phyloP scores from a whole-genome alignment of 2,113 vertebrate species.

The Callaeas wilsoni region DNA sequence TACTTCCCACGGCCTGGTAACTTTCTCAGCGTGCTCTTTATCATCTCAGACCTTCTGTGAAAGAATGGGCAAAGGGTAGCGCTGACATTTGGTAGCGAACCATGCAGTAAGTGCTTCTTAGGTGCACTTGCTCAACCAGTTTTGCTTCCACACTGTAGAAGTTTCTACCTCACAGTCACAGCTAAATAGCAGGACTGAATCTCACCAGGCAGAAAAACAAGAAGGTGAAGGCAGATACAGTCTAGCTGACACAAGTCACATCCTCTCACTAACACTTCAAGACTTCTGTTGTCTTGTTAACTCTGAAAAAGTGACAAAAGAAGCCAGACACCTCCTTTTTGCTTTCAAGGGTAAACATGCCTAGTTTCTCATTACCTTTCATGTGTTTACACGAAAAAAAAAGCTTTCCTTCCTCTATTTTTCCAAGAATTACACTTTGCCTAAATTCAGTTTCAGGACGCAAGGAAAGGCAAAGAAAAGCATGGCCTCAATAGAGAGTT shows the following conservation, averaged over 20 bases:
- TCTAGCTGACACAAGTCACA: background rate
- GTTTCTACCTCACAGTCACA: background rate
- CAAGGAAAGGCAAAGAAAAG: background rate
- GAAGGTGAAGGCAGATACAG: background rate
- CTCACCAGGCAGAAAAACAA: background rate
- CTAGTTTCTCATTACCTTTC: background rate
- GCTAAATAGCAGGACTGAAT: background rate
- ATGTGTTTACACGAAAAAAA: background rate
- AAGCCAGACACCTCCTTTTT: rapidly evolving
- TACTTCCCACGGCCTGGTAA: background rate
- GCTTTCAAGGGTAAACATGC: background rate
- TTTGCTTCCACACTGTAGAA: background rate
- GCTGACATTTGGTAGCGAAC: background rate
- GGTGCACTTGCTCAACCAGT: background rate
- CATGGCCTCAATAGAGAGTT: rapidly evolving
- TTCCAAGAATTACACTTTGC: background rate
- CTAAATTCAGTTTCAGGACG: background rate
- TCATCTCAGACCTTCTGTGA: background rate
- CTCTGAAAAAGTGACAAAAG: background rate
- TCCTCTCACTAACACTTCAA: background rate
- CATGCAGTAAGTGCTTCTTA: background rate
- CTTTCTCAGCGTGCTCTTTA: background rate
- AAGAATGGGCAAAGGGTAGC: background rate
- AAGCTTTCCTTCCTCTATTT: background rate
- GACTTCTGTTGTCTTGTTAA: background rate